Percentiles rank a stretch among this genome's conserved stretches.
Conservation (phyloP, 2,113 vertebrate species). For the Atractosteus spatula region DNA sequence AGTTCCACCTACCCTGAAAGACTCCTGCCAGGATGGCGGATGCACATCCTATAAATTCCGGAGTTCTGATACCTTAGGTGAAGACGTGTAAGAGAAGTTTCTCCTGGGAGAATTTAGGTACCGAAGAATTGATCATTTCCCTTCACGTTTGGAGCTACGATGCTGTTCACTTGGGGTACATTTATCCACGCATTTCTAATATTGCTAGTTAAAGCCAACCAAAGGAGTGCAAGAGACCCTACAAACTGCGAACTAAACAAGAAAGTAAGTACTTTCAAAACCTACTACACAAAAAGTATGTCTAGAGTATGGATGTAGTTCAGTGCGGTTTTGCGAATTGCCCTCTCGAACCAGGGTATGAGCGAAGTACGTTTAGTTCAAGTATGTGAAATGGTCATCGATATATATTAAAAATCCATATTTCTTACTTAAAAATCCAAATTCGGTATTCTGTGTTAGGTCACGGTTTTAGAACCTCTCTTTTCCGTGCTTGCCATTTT, state of each 20-base stretch:
- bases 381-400: too few relatives aligned
- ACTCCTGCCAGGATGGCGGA: conserved; percentile 43
- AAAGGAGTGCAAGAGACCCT: conserved; percentile 57
- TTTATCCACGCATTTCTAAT: conserved; percentile 63
- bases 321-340: too few relatives aligned
- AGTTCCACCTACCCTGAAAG: conserved; percentile 36
- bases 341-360: too few relatives aligned
- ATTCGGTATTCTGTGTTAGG: too few relatives aligned
- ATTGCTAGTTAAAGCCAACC: conserved; percentile 62
- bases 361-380: too few relatives aligned
- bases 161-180: conserved; percentile 61
- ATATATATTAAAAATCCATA: too few relatives aligned
- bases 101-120: neutral
- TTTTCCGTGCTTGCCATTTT: too few relatives aligned
- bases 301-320: too few relatives aligned
- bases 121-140: conserved; percentile 21
- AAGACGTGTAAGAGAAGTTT: neutral
- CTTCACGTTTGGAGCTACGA: conserved; percentile 44
- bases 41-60: conserved; percentile 38
- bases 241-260: conserved; percentile 63
- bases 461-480: too few relatives aligned
- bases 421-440: too few relatives aligned
- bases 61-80: conserved; percentile 33
- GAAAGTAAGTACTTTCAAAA: conserved; percentile 53
- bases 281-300: neutral